Percentiles rank a stretch among this genome's conserved stretches.
Evolutionary conservation across 2,797 vertebrate genomes (phyloP).

Genomic region (Megalops cyprinoides): DNA sequence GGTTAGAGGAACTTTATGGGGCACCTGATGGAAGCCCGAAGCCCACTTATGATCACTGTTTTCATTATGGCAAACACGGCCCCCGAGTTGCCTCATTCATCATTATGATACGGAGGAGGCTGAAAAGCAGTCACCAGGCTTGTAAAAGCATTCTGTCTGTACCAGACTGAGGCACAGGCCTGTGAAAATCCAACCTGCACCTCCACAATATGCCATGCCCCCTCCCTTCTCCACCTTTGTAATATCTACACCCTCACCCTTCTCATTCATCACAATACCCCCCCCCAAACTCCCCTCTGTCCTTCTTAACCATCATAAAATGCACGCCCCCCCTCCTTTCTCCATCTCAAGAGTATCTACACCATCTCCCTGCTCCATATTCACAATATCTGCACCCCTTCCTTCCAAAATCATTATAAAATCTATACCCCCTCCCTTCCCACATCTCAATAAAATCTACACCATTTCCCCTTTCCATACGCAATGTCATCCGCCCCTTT

Average conservation of each 20-base stretch:
- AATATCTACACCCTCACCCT: not conserved
- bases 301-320: too few species aligned
- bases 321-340: too few species aligned
- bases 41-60: constrained; percentile 41
- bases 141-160: not conserved
- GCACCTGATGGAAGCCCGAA: constrained; percentile 28
- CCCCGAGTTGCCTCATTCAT: constrained; percentile 43
- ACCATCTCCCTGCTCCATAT: not conserved
- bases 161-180: too few species aligned
- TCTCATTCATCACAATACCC: too few species aligned
- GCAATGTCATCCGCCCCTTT: too few species aligned
- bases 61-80: constrained; percentile 53
- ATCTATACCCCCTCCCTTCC: not conserved
- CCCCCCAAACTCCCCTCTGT: too few species aligned
- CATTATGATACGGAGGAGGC: constrained; percentile 36
- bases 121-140: constrained; percentile 25
- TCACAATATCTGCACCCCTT: not conserved
- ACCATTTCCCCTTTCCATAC: too few species aligned
- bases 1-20: constrained; percentile 28
- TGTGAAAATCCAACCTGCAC: not conserved
- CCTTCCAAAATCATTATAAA: too few species aligned
- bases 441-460: too few species aligned
- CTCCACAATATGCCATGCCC: not conserved
- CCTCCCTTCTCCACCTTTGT: not conserved
- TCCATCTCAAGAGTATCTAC: not conserved